A percentile compares a stretch with the other conserved stretches of the same genome.
These are phyloP conservation scores for Nephrotoma appendiculata DNA, from an alignment of 2,888 invertebrate species.

Conservation along the genomic window DNA sequence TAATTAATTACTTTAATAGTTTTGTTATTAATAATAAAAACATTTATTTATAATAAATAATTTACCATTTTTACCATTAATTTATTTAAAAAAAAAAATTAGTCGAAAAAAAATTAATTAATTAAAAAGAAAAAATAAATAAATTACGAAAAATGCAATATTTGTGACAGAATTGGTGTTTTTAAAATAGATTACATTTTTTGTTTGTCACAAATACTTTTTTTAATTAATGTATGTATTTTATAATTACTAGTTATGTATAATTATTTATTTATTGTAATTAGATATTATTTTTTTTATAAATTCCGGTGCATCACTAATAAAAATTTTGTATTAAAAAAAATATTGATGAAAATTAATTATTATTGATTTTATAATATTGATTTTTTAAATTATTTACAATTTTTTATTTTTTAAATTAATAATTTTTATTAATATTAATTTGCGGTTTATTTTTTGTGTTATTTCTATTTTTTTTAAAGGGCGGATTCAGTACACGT, in stretches of 20 bases:
- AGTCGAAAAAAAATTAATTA: neutral
- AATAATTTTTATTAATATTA: neutral
- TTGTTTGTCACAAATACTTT: neutral
- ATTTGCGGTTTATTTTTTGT: neutral
- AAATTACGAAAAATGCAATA: neutral
- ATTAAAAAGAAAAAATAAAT: neutral
- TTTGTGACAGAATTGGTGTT: neutral
- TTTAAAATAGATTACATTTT: neutral
- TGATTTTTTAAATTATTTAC: neutral
- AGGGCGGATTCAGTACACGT: constrained; percentile 5
- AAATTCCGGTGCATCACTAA: neutral
- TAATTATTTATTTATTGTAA: neutral
- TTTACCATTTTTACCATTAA: neutral
- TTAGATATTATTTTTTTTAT: neutral
- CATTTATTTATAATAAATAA: neutral
- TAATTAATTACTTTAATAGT: neutral
- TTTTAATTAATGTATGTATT: neutral
- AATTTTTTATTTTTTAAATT: neutral
- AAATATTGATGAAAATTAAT: neutral
- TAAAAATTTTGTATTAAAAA: neutral
- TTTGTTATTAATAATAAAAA: neutral
- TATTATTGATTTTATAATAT: neutral
- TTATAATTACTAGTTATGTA: neutral
- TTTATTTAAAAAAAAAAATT: neutral
- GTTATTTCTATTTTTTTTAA: neutral